Base-by-base conservation (phyloP, 2,113 vertebrate genomes). In the Ceratotherium simum region DNA sequence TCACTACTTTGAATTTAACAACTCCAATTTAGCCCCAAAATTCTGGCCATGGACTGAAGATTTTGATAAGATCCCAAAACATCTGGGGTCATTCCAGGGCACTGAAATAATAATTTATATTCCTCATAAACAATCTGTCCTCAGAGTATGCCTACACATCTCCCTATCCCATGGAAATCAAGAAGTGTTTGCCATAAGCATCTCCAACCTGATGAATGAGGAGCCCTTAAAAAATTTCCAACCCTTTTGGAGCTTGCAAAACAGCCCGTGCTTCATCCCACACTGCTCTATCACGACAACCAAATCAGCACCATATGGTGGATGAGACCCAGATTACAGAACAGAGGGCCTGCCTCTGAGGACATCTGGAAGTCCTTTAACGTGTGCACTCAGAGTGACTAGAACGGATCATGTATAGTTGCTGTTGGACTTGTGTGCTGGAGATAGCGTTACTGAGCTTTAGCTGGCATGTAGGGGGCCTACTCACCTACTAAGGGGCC, bases 301-400 rank as follows among this genome's bases (percentile, higher is more conserved):
- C 82, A 96, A 98, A 98, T 98, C 83, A 97, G 90, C 94, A 94
- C 97, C 97, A 98, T 48, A 97, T 98, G 97, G 95, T 29, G 67
- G 82, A 48, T 87, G 95, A 97, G 97, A 95, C 94, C 67, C 95
- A 87, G 95, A 96, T 85, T 91, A 69, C 8, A 87, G 87, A 87
- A 69, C 33, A 70, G 60, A 70, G 58, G 65, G 85, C 33, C 92
- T 56, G 96, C 83, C 80, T 97, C 46, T 42, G 73, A 98, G 94
- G 73, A 95, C 97, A 98, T 98, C 97, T 98, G 97, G 97, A 98
- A 98, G 83, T 94, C 95, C 94, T 98, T 97, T 97, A 96, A 17
- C 94, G 83, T 20, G 0, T 62, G 39, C 56, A 29, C 62, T 46
- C 73, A n/a, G 54, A 95, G 29, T 27, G 94, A 90, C 94, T 95